A percentile compares a stretch with the other conserved stretches of the same genome.
Evolutionary conservation across 2,797 vertebrate genomes (phyloP).

Genomic region (Toxotes lorentzi): DNA sequence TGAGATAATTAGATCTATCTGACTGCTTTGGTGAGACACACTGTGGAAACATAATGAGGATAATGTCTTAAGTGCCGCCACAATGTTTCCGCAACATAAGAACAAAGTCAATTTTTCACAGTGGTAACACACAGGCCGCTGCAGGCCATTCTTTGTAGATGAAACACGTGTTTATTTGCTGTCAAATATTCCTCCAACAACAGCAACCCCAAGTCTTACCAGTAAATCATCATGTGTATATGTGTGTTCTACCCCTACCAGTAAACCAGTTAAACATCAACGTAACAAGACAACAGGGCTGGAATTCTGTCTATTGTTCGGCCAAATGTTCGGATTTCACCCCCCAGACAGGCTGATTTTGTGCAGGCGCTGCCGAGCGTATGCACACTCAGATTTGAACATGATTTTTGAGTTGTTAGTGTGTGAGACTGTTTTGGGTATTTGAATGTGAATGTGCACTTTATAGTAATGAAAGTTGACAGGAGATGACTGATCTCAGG

Average conservation of each 20-base stretch:
- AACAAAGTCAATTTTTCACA: constrained; percentile 61
- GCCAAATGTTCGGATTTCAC: constrained; percentile 62
- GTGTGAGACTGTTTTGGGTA: neutral
- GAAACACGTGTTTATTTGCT: constrained; percentile 73
- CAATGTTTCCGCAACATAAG: constrained; percentile 51
- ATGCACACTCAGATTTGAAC: neutral
- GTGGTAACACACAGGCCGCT: constrained; percentile 54
- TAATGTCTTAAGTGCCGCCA: constrained; percentile 64
- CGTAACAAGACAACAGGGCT: constrained; percentile 41
- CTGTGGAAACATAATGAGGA: constrained; percentile 56
- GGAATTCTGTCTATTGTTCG: constrained; percentile 50
- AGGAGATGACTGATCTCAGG: constrained; percentile 5
- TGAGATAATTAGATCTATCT: constrained; percentile 41
- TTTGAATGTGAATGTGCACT: constrained; percentile 21
- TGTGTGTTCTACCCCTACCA: constrained; percentile 41
- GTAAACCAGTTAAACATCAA: constrained; percentile 56
- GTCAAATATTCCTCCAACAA: constrained; percentile 56
- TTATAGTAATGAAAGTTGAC: constrained; percentile 25
- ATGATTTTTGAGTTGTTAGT: constrained; percentile 5
- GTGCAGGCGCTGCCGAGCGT: neutral
- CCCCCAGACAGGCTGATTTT: constrained; percentile 9
- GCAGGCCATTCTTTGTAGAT: constrained; percentile 63
- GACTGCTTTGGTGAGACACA: constrained; percentile 45
- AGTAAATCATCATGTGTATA: constrained; percentile 71
- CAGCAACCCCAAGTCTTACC: constrained; percentile 53